phyloP scores from a whole-genome alignment of 2,113 vertebrate genomes.

The Hystrix brachyura region DNA sequence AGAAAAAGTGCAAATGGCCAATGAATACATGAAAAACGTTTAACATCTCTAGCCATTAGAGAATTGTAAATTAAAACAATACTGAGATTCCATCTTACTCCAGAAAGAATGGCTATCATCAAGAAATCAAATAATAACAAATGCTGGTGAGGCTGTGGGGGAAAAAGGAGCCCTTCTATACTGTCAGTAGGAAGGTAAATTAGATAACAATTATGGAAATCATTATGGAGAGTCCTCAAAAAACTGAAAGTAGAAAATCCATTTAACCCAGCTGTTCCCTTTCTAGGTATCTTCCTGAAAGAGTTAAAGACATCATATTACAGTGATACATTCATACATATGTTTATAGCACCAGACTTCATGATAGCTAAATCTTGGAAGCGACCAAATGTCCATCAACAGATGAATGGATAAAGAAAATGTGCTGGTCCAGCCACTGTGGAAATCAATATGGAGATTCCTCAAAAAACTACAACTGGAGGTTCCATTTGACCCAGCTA shows the following conservation, averaged over 20 bases:
- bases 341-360: background rate
- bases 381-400: background rate
- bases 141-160: background rate
- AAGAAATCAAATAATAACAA: background rate
- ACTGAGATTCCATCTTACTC: background rate
- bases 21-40: background rate
- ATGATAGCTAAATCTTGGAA: background rate
- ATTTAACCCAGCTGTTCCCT: background rate
- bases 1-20: background rate
- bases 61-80: background rate
- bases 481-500: no score
- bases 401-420: background rate
- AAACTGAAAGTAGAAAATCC: background rate
- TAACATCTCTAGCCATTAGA: background rate
- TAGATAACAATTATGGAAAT: background rate
- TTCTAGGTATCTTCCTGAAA: background rate
- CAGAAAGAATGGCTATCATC: background rate
- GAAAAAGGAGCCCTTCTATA: background rate
- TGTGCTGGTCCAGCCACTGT: no score
- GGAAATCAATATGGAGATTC: no score
- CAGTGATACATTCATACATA: background rate
- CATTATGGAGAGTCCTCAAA: background rate
- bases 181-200: background rate
- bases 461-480: no score
- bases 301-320: background rate